Percentiles rank a stretch among this genome's conserved stretches.
phyloP scores from a whole-genome alignment of 2,888 invertebrate genomes.

The Cephalotes varians region DNA sequence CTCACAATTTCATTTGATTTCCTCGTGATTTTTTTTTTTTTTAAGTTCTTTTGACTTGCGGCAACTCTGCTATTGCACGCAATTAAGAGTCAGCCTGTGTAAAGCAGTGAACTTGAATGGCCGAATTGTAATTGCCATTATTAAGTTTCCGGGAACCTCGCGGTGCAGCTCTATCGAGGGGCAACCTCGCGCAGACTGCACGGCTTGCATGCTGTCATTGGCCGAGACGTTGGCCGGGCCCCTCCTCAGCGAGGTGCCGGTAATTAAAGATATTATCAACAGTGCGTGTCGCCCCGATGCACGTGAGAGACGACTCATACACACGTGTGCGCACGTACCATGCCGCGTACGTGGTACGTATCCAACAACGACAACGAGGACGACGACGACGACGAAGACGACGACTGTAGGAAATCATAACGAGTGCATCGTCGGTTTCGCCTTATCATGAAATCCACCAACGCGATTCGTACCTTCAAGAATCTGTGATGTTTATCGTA shows the following conservation, averaged over 20 bases:
- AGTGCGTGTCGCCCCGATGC: slow-evolving; percentile 81
- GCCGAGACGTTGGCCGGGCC: slow-evolving; percentile 60
- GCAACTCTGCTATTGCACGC: slow-evolving; percentile 43
- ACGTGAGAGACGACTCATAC: slow-evolving; percentile 60
- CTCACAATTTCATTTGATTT: slow-evolving; percentile 18
- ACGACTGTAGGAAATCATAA: slow-evolving; percentile 65
- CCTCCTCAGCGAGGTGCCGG: slow-evolving; percentile 71
- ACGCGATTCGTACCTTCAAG: slow-evolving; percentile 28
- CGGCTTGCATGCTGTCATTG: slow-evolving; percentile 69
- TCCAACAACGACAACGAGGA: slow-evolving; percentile 35
- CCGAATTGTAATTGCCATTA: slow-evolving; percentile 73
- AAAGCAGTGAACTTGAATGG: slow-evolving; percentile 68
- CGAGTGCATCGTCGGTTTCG: slow-evolving; percentile 66
- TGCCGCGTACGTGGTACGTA: slow-evolving; percentile 63
- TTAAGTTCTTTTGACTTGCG: slow-evolving; percentile 33
- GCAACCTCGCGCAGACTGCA: slow-evolving; percentile 44
- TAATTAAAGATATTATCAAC: slow-evolving; percentile 84
- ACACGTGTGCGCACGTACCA: slow-evolving; percentile 50
- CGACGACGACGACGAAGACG: slow-evolving; percentile 5
- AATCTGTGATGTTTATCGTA: background rate
- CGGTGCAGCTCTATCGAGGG: slow-evolving; percentile 58
- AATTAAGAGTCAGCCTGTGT: slow-evolving; percentile 49
- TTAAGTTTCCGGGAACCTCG: slow-evolving; percentile 67
- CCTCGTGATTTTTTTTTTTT: slow-evolving; percentile 35
- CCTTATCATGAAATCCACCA: slow-evolving; percentile 68